Evolutionary conservation across 2,797 vertebrate species (phyloP).

Genomic region (Poeciliopsis gracilis): DNA sequence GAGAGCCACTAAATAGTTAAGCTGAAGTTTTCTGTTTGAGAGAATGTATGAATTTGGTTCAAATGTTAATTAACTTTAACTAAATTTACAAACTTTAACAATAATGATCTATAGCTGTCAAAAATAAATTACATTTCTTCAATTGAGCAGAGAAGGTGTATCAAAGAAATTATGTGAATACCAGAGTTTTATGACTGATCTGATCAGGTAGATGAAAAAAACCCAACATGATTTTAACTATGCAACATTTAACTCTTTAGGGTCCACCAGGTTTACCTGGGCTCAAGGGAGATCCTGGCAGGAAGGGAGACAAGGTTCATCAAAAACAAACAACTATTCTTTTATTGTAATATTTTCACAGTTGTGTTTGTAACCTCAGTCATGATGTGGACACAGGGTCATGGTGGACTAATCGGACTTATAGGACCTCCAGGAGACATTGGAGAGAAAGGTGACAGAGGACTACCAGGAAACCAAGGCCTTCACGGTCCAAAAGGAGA

Average conservation of each 20-base stretch:
- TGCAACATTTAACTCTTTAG: constrained; percentile 65
- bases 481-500: constrained; percentile 92
- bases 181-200: neutral
- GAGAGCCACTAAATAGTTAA: neutral
- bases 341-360: neutral
- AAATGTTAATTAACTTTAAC: neutral
- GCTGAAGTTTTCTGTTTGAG: neutral
- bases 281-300: constrained; percentile 93
- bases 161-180: neutral
- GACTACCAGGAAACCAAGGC: constrained; percentile 93
- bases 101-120: neutral
- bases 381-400: constrained; percentile 82
- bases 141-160: neutral
- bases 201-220: neutral
- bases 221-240: neutral
- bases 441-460: constrained; percentile 96
- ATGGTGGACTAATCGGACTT: constrained; percentile 94
- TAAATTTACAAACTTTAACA: neutral
- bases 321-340: neutral
- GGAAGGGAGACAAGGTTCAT: constrained; percentile 93
- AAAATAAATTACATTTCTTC: neutral
- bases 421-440: constrained; percentile 95
- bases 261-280: constrained; percentile 94
- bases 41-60: neutral
- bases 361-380: constrained; percentile 7